These are phyloP conservation scores for Hypena proboscidalis DNA, from an alignment of 2,888 invertebrate species.

Conservation along the genomic window DNA sequence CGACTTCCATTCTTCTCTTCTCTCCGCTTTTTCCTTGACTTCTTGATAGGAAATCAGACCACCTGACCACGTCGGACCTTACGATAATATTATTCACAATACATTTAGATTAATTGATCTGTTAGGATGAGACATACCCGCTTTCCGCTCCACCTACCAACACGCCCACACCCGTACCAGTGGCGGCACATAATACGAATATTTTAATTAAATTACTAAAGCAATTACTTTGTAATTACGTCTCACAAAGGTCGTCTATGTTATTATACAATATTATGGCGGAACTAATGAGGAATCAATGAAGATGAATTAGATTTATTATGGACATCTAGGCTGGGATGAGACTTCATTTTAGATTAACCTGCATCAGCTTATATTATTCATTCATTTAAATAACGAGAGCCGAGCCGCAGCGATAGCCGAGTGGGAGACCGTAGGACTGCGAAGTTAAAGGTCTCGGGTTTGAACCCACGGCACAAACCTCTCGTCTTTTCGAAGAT, in stretches of 20 bases:
- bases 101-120: too few relatives aligned
- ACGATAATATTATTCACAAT: too few relatives aligned
- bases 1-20: too few relatives aligned
- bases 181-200: slow-evolving; percentile 24
- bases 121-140: background rate
- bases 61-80: too few relatives aligned
- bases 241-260: slow-evolving; percentile 29
- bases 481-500: too few relatives aligned
- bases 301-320: slow-evolving; percentile 25
- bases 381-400: too few relatives aligned
- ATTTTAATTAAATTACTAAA: slow-evolving; percentile 38
- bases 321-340: slow-evolving; percentile 2
- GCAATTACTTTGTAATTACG: slow-evolving; percentile 37
- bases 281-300: slow-evolving; percentile 38
- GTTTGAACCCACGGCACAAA: too few relatives aligned
- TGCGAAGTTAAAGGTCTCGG: too few relatives aligned
- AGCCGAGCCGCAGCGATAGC: too few relatives aligned
- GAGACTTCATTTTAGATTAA: background rate
- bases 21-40: too few relatives aligned
- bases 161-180: background rate
- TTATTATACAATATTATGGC: slow-evolving; percentile 29
- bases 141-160: slow-evolving; percentile 18
- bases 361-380: background rate
- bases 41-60: too few relatives aligned
- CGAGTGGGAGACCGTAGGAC: too few relatives aligned